Evolutionary conservation across 2,113 vertebrate genomes (phyloP).

Genomic region (Pterocles orientalis): DNA sequence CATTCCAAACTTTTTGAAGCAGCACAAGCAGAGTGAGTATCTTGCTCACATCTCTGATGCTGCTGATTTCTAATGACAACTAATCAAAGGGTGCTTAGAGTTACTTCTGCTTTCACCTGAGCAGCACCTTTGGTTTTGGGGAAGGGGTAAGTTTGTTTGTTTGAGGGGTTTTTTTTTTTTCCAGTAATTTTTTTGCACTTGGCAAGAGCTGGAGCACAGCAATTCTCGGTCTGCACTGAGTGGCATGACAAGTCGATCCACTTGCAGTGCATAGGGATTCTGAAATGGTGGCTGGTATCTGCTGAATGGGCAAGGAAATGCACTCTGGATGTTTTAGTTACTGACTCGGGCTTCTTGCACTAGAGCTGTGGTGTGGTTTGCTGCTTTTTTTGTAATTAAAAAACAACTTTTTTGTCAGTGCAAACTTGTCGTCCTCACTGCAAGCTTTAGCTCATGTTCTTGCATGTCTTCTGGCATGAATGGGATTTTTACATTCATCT

Average conservation of each 20-base stretch:
- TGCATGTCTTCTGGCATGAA: neutral
- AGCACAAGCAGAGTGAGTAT: neutral
- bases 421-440: neutral
- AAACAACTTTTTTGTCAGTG: neutral
- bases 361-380: neutral
- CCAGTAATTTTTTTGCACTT: neutral
- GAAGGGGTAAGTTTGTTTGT: neutral
- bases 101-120: neutral
- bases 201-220: neutral
- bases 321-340: neutral
- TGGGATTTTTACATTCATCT: neutral
- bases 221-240: neutral
- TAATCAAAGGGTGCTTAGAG: neutral
- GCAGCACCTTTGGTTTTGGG: neutral
- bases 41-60: neutral
- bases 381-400: neutral
- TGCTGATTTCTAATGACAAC: neutral
- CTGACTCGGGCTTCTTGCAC: neutral
- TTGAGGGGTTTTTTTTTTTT: neutral
- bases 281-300: neutral
- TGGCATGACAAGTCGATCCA: neutral
- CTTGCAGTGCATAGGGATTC: neutral
- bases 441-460: neutral
- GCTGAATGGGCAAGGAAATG: neutral
- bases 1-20: neutral